phyloP scores from a whole-genome alignment of 2,797 vertebrate genomes.

The Poeciliopsis presidionis region DNA sequence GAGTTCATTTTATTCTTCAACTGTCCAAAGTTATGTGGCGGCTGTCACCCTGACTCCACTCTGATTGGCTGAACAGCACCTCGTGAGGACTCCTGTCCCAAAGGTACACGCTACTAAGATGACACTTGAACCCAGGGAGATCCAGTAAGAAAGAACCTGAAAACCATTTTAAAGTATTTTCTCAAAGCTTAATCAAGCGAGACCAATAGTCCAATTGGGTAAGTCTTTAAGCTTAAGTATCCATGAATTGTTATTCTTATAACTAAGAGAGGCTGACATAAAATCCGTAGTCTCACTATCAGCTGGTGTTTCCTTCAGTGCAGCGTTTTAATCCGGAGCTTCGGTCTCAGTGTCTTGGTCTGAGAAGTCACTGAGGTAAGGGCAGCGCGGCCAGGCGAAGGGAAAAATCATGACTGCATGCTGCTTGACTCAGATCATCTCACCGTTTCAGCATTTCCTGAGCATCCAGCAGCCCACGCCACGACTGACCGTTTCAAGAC shows the following conservation, averaged over 20 bases:
- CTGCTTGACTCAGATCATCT: conserved; percentile 67
- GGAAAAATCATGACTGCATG: conserved; percentile 59
- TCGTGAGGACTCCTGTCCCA: too few relatives aligned
- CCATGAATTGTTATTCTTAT: neutral
- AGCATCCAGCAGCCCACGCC: conserved; percentile 28
- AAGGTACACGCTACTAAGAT: too few relatives aligned
- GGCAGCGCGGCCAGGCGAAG: conserved; percentile 41
- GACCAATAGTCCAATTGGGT: neutral
- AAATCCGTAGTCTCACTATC: neutral
- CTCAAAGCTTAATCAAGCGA: too few relatives aligned
- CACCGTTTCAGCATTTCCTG: conserved; percentile 55
- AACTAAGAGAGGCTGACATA: neutral
- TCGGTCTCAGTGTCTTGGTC: conserved; percentile 42
- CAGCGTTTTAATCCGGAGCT: conserved; percentile 46
- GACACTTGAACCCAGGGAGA: too few relatives aligned
- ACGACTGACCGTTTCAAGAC: conserved; percentile 18
- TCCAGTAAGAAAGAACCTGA: too few relatives aligned
- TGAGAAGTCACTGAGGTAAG: conserved; percentile 41
- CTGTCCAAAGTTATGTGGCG: too few relatives aligned
- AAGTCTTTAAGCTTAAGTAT: conserved; percentile 12
- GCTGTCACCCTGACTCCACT: too few relatives aligned
- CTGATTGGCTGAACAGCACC: too few relatives aligned
- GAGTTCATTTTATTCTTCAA: too few relatives aligned
- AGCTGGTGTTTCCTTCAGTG: neutral
- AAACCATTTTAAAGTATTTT: too few relatives aligned